A percentile compares a stretch with the other conserved stretches of the same genome.
phyloP scores from a whole-genome alignment of 2,888 invertebrate species.

The Dasypogon diadema region DNA sequence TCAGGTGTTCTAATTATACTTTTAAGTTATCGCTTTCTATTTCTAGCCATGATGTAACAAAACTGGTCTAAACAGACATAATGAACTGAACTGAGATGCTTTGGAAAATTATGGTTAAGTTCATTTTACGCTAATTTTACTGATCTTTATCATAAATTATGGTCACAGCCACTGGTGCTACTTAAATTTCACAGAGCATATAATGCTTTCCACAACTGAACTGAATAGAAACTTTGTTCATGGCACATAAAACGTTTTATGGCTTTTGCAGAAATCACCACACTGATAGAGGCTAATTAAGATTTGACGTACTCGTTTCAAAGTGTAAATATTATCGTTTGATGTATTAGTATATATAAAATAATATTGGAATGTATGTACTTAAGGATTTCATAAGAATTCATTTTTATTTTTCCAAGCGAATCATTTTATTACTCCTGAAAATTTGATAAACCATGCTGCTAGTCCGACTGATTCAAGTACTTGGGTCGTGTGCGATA shows the following conservation, averaged over 20 bases:
- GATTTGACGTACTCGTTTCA: not conserved
- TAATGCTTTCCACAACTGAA: not conserved
- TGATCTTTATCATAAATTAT: not conserved
- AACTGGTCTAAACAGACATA: not conserved
- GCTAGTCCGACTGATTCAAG: too few species aligned
- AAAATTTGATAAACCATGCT: too few species aligned
- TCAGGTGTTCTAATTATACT: constrained; percentile 36
- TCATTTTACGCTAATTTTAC: not conserved
- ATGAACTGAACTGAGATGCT: not conserved
- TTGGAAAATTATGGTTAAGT: not conserved
- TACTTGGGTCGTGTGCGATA: too few species aligned
- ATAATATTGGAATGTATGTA: not conserved
- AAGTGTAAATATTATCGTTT: not conserved
- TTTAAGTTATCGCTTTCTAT: not conserved
- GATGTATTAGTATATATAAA: not conserved
- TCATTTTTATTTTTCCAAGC: too few species aligned
- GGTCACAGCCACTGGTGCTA: too few species aligned
- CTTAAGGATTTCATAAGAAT: too few species aligned
- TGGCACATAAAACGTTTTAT: not conserved
- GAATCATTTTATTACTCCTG: too few species aligned
- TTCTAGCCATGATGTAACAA: constrained; percentile 18
- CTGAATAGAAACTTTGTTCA: not conserved
- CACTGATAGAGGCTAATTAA: not conserved
- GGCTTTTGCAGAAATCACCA: not conserved
- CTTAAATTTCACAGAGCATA: not conserved